Percentiles rank a stretch among this genome's conserved stretches.
These are phyloP conservation scores for Heteropelma amictum DNA, from an alignment of 2,888 invertebrate species.

Conservation along the genomic window DNA sequence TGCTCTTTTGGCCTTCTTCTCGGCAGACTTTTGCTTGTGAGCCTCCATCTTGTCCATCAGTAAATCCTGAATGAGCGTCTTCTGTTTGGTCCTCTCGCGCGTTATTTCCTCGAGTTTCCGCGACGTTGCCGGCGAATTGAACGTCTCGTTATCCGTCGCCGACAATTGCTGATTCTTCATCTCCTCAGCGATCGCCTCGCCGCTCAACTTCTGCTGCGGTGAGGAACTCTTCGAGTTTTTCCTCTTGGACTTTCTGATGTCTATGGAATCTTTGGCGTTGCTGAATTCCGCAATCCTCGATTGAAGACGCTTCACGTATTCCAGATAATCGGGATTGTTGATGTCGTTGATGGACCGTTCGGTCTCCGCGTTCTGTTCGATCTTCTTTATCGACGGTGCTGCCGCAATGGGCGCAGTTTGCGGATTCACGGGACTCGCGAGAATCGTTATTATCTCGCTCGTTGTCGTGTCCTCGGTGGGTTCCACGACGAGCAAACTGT, in stretches of 20 bases:
- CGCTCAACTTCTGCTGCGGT: conserved; percentile 77
- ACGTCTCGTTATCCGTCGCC: conserved; percentile 72
- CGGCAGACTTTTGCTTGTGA: conserved; percentile 83
- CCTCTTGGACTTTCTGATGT: conserved; percentile 81
- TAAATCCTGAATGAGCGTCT: conserved; percentile 89
- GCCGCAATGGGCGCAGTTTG: conserved; percentile 55
- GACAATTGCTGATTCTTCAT: conserved; percentile 75
- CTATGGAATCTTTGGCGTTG: conserved; percentile 84
- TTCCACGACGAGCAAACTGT: conserved; percentile 81
- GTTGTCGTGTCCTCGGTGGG: conserved; percentile 82
- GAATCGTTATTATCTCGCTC: conserved; percentile 79
- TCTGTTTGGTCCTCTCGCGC: conserved; percentile 89
- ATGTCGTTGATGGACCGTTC: conserved; percentile 64
- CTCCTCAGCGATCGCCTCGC: conserved; percentile 79
- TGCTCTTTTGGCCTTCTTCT: conserved; percentile 82
- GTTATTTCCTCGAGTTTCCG: conserved; percentile 87
- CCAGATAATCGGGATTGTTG: conserved; percentile 78
- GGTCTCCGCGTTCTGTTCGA: conserved; percentile 48
- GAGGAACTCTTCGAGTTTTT: conserved; percentile 78
- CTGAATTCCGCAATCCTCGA: conserved; percentile 85
- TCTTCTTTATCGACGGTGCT: conserved; percentile 13
- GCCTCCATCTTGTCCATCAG: conserved; percentile 88
- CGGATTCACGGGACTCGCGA: conserved; percentile 79
- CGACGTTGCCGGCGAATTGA: conserved; percentile 80
- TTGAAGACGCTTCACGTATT: conserved; percentile 84